Percentiles rank a stretch among this genome's conserved stretches.
phyloP scores from a whole-genome alignment of 64 coral and sea anemone species.

The Dendronephthya gigantea region DNA sequence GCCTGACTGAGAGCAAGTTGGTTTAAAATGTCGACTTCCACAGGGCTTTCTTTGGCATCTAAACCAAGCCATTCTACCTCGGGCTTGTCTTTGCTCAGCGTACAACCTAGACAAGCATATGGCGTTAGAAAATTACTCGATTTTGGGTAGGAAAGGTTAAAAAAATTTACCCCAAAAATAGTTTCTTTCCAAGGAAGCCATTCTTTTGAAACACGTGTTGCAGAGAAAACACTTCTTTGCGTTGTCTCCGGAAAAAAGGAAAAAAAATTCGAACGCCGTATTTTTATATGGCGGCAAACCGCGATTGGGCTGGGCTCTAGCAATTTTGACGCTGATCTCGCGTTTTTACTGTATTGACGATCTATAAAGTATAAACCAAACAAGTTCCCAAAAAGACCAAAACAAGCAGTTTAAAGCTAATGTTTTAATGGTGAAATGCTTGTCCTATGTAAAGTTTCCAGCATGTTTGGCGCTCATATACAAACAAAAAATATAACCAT shows the following conservation, averaged over 20 bases:
- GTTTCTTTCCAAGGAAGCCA: not conserved
- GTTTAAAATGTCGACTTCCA: not conserved
- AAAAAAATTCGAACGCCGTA: not conserved
- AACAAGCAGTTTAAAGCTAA: no score
- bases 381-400: no score
- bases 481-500: no score
- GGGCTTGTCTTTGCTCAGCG: not conserved
- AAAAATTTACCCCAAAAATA: constrained; percentile 6
- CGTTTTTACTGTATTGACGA: no score
- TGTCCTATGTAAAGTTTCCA: no score
- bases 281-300: not conserved
- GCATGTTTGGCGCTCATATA: no score
- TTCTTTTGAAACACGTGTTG: not conserved
- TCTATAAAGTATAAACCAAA: no score
- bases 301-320: not conserved
- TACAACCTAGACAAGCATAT: not conserved
- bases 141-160: not conserved
- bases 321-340: not conserved
- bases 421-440: no score
- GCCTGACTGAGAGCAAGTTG: constrained; percentile 1
- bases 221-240: not conserved
- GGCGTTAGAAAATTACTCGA: not conserved
- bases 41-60: not conserved
- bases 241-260: not conserved
- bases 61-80: not conserved